Percentiles rank a stretch among this genome's conserved stretches.
These are phyloP conservation scores for Microchrysa polita DNA, from an alignment of 2,888 invertebrate species.

Conservation along the genomic window DNA sequence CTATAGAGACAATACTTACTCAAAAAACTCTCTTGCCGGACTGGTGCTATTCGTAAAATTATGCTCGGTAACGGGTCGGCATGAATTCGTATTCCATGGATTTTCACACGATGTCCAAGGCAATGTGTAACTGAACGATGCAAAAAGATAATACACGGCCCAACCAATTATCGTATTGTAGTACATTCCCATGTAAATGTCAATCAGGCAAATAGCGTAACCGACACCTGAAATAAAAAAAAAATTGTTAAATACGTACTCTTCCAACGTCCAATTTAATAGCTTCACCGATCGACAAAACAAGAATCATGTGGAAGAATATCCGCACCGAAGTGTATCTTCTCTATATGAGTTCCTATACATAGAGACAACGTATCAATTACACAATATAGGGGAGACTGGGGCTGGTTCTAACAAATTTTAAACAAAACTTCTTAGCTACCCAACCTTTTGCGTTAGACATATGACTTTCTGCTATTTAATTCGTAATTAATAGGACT, in stretches of 20 bases:
- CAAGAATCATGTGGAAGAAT: too few species aligned
- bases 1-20: constrained; percentile 70
- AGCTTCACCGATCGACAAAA: too few species aligned
- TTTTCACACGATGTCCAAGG: constrained; percentile 91
- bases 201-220: constrained; percentile 95
- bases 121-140: constrained; percentile 80
- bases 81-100: constrained; percentile 84
- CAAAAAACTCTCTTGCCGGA: constrained; percentile 89
- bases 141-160: constrained; percentile 91
- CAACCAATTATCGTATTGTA: constrained; percentile 98
- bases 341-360: too few species aligned
- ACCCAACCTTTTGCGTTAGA: too few species aligned
- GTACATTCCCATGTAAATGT: constrained; percentile 96
- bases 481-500: too few species aligned
- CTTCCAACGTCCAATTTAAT: not conserved
- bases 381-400: too few species aligned
- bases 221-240: constrained; percentile 78
- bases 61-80: constrained; percentile 72
- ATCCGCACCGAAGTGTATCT: too few species aligned
- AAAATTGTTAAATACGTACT: constrained; percentile 8
- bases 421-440: too few species aligned
- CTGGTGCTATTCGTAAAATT: constrained; percentile 72
- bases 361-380: too few species aligned
- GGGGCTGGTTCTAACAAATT: too few species aligned
- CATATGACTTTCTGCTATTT: too few species aligned